A percentile compares a stretch with the other conserved stretches of the same genome.
Conservation (phyloP, 2,888 invertebrate genomes). For the Thecocarcelia acutangulata region DNA sequence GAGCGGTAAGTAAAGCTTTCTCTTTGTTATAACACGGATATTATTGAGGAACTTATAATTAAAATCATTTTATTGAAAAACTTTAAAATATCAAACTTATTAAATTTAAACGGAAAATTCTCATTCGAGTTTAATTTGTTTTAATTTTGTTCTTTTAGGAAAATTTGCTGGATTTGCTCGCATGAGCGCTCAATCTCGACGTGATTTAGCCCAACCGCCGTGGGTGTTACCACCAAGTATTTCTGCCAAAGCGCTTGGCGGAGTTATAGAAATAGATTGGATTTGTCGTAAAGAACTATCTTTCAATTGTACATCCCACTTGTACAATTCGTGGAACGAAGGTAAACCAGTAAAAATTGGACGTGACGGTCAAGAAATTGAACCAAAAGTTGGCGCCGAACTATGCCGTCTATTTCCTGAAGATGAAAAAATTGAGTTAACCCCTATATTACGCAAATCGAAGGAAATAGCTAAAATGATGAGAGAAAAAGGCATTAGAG, state of each 20-base stretch:
- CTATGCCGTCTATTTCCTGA: slow-evolving; percentile 94
- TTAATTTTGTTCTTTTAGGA: slow-evolving; percentile 78
- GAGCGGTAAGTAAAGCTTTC: slow-evolving; percentile 84
- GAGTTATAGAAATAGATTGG: slow-evolving; percentile 98
- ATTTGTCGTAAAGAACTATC: slow-evolving; percentile 96
- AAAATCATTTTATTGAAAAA: too few species aligned
- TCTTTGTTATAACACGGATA: too few species aligned
- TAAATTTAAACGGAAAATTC: too few species aligned
- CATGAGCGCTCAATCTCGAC: slow-evolving; percentile 92
- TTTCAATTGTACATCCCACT: slow-evolving; percentile 94
- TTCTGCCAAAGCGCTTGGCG: slow-evolving; percentile 95
- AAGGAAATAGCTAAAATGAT: slow-evolving; percentile 90
- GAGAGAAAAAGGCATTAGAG: slow-evolving; percentile 81
- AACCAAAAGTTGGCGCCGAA: slow-evolving; percentile 96
- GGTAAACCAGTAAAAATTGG: slow-evolving; percentile 99
- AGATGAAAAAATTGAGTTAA: slow-evolving; percentile 95
- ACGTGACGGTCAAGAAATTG: slow-evolving; percentile 99
- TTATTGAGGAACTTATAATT: too few species aligned
- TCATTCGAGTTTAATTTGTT: neutral
- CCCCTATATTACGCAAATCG: slow-evolving; percentile 91
- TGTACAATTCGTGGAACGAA: slow-evolving; percentile 99
- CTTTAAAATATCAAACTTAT: too few species aligned
- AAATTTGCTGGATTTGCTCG: slow-evolving; percentile 97
- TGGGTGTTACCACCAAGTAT: slow-evolving; percentile 98
- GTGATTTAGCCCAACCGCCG: slow-evolving; percentile 93